Evolutionary conservation across 1,140 invertebrate species (phyloP), one percentile per base, ranked within the genome.

Genomic region (Drosophila lowei): DNA sequence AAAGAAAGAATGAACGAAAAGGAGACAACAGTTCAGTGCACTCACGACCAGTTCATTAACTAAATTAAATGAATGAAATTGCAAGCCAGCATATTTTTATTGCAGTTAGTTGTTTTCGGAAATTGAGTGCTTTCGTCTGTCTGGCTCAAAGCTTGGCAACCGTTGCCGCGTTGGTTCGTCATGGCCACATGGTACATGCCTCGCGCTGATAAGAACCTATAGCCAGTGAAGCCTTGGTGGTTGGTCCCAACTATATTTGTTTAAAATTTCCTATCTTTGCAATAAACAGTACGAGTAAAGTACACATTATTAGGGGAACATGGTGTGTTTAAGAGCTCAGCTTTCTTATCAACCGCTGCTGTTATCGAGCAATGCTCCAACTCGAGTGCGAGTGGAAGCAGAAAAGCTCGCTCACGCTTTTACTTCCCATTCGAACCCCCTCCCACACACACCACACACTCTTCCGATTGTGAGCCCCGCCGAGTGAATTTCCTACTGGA

Each of bases 361-460:
- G 46, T 56, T 76, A 76, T 76, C 72, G 64, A 25, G 48, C 15
- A 48, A 41, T 41, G 47, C 25, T 9, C 41, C 25, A 49, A 49
- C 15, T 21, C 25, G 49, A 55, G 28, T 38, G 9, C 30, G 25
- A 60, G 13, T 43, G 23, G 23, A 55, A 42, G 9, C 48, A 38
- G 58, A 68, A 84, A 84, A 85, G 72, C 76, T 85, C 76, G 72
- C 80, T 73, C 67, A 25, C 63, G 49, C 49, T 65, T 66, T 72
- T 58, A 52, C 68, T 68, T 48, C 42, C 38, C 11, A 43, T 4
- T 43, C 41, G 6, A 59, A 43, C 43, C 25, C 63, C 23, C 49
- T 18, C 47, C 41, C 15, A 6, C 9, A 34, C 30, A 15, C 48
- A 6, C 34, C 16, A n/a, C 25, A 7, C 41, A 28, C 50, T 9